Evolutionary conservation across 2,888 invertebrate species (phyloP).

Genomic region (Silvanus unidentatus): DNA sequence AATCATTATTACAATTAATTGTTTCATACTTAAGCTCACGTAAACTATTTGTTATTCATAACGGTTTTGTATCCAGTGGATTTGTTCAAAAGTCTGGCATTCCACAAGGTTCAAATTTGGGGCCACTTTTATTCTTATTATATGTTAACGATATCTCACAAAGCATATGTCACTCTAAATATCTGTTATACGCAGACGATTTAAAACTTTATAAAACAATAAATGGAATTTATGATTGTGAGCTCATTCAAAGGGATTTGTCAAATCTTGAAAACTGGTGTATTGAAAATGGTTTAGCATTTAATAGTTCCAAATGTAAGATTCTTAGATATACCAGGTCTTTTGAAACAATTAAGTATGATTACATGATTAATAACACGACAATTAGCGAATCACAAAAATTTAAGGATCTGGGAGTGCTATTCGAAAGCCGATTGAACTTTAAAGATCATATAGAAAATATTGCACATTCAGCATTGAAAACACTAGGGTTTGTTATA

Average conservation of each 20-base stretch:
- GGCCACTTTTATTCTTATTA: constrained; percentile 1
- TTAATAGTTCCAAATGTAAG: constrained; percentile 6
- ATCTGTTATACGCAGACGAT: constrained; percentile 2
- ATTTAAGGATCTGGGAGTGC: not conserved
- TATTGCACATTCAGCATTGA: not conserved
- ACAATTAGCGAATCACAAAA: not conserved
- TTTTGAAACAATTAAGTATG: not conserved
- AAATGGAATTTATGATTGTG: not conserved
- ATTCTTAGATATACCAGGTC: constrained; percentile 2
- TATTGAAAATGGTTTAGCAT: not conserved
- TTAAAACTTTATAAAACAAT: not conserved
- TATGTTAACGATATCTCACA: constrained; percentile 2
- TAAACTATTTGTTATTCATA: not conserved
- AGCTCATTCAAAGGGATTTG: not conserved
- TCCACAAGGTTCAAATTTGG: constrained; percentile 7
- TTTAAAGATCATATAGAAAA: constrained; percentile 4
- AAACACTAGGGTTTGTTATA: constrained; percentile 1
- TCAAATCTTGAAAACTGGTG: constrained; percentile 3
- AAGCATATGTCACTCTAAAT: not conserved
- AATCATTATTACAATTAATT: not conserved
- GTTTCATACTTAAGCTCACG: not conserved
- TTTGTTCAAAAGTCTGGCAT: constrained; percentile 3
- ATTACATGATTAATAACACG: constrained; percentile 1
- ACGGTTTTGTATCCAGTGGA: not conserved
- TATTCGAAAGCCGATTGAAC: constrained; percentile 1